Evolutionary conservation across 2,113 vertebrate species (phyloP).

Genomic region (Coryphaenoides rupestris): DNA sequence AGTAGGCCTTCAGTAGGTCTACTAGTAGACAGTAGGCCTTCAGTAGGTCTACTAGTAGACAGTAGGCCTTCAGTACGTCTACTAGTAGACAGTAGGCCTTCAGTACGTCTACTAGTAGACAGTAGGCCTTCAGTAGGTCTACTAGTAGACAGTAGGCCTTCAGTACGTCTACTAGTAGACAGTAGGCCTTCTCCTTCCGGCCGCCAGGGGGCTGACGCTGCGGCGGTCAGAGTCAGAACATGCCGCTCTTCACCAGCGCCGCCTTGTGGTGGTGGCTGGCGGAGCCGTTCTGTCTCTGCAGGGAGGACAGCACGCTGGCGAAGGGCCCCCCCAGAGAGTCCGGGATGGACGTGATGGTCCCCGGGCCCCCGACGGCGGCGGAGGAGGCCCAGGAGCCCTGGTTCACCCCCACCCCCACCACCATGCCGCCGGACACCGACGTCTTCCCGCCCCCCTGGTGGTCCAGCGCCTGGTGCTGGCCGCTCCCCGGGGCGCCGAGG

Average conservation of each 20-base stretch:
- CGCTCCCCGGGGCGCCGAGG: constrained; percentile 71
- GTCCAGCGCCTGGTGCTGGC: no score
- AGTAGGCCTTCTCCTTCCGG: constrained; percentile 4
- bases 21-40: no score
- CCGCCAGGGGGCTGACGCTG: constrained; percentile 15
- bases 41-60: no score
- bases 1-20: no score
- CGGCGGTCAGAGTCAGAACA: constrained; percentile 95
- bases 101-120: no score
- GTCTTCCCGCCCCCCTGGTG: constrained; percentile 76
- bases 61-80: no score
- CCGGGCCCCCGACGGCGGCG: no score
- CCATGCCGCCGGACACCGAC: constrained; percentile 74
- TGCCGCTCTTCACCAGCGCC: constrained; percentile 90
- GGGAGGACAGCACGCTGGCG: constrained; percentile 91
- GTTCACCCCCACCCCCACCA: constrained; percentile 75
- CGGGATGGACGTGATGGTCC: constrained; percentile 89
- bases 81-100: no score
- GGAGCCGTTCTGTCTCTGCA: constrained; percentile 96
- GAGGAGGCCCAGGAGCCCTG: constrained; percentile 86
- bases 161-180: no score
- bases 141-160: no score
- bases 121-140: no score
- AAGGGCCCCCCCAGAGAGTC: constrained; percentile 95
- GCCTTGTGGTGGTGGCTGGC: no score